Percentiles rank a stretch among this genome's conserved stretches.
These are phyloP conservation scores for Belgica antarctica DNA, from an alignment of 2,888 invertebrate genomes.

Conservation along the genomic window DNA sequence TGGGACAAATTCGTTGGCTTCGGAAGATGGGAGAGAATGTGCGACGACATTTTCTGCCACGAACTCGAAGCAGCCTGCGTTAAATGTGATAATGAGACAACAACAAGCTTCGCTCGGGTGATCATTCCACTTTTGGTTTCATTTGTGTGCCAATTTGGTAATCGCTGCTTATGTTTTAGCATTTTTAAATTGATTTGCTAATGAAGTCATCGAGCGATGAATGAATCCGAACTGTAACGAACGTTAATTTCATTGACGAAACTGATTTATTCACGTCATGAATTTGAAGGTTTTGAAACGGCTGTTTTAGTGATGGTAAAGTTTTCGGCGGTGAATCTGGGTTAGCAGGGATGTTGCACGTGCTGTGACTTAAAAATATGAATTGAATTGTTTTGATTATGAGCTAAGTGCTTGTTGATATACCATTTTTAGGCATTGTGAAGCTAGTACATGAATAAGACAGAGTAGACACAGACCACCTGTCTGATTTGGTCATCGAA, in stretches of 20 bases:
- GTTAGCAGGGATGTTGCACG: no score
- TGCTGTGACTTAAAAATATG: no score
- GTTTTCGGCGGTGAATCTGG: no score
- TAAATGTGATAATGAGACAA: conserved; percentile 3
- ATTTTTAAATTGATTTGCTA: background rate
- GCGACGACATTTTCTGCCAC: background rate
- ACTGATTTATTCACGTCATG: background rate
- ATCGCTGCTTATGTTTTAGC: conserved; percentile 17
- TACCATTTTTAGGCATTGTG: no score
- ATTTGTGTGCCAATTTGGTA: conserved; percentile 25
- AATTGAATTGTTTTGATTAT: no score
- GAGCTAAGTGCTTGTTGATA: no score
- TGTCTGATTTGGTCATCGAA: no score
- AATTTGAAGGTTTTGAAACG: no score
- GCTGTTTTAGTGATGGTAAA: no score
- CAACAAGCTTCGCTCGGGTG: conserved; percentile 15
- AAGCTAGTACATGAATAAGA: no score
- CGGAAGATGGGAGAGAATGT: background rate
- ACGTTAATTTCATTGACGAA: background rate
- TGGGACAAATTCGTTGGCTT: background rate
- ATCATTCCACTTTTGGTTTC: conserved; percentile 33
- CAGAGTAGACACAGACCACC: no score
- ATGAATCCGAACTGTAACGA: background rate
- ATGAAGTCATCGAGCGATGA: background rate
- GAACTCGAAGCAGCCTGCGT: background rate